Conservation (phyloP, 1,140 invertebrate species). For the Neodiprion pinetum region DNA sequence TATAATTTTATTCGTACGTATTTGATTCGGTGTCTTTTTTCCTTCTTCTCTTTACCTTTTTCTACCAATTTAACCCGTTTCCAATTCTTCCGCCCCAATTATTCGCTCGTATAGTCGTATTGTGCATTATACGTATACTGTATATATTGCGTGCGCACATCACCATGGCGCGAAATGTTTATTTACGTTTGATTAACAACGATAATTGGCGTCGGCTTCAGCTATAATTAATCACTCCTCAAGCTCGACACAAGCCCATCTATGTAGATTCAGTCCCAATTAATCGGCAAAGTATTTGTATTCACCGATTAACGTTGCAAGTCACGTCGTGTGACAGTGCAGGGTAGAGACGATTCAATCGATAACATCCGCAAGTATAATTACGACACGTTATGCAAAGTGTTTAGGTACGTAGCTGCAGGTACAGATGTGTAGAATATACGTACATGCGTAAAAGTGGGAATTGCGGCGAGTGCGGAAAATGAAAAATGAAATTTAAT, state of each 20-base stretch:
- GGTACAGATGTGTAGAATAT: no score
- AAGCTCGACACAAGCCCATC: neutral
- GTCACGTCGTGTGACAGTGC: neutral
- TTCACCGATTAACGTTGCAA: neutral
- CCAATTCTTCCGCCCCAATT: neutral
- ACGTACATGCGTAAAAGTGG: no score
- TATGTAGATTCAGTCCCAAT: neutral
- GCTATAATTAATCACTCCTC: neutral
- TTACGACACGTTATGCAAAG: no score
- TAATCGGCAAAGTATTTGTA: neutral
- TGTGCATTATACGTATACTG: no score
- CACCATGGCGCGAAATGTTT: neutral
- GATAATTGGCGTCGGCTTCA: neutral
- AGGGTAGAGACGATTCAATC: neutral
- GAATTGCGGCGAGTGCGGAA: no score
- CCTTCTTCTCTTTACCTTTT: no score
- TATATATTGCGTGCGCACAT: neutral
- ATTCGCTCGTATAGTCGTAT: neutral
- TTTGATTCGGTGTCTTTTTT: no score
- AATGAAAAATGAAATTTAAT: no score
- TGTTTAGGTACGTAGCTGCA: no score
- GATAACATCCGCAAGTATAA: neutral
- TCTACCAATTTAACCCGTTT: no score
- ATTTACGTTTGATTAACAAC: neutral
- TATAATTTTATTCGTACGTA: no score